Conservation (phyloP, 2,113 vertebrate species). For the Serinus canaria region DNA sequence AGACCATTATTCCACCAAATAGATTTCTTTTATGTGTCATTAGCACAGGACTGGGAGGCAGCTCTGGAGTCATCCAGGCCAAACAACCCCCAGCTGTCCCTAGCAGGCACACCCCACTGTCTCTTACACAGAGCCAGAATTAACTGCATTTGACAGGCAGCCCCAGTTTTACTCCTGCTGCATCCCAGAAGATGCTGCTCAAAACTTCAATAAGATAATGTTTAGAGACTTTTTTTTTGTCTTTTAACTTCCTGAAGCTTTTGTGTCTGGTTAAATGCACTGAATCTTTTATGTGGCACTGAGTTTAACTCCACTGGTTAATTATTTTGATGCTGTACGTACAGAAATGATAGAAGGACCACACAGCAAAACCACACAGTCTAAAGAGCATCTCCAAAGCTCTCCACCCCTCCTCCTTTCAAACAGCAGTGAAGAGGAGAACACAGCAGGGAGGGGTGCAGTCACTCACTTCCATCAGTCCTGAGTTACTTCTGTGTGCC, state of each 20-base stretch:
- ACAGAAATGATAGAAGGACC: not conserved
- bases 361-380: not conserved
- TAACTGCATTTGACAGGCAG: not conserved
- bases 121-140: not conserved
- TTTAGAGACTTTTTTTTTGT: not conserved
- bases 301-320: not conserved
- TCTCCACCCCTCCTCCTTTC: not conserved
- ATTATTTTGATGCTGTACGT: not conserved
- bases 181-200: not conserved
- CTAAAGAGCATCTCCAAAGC: not conserved
- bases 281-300: not conserved
- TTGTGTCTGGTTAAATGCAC: not conserved
- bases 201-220: not conserved
- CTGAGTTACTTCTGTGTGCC: not conserved
- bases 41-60: not conserved
- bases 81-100: not conserved
- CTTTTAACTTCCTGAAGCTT: not conserved
- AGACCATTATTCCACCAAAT: not conserved
- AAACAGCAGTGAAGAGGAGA: not conserved
- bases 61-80: not conserved
- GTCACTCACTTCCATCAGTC: constrained; percentile 32
- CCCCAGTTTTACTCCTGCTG: not conserved
- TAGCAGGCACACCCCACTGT: not conserved
- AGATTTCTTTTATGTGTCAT: not conserved
- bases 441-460: not conserved